Conservation (phyloP, 2,113 vertebrate species). For the Pomatostomus ruficeps region DNA sequence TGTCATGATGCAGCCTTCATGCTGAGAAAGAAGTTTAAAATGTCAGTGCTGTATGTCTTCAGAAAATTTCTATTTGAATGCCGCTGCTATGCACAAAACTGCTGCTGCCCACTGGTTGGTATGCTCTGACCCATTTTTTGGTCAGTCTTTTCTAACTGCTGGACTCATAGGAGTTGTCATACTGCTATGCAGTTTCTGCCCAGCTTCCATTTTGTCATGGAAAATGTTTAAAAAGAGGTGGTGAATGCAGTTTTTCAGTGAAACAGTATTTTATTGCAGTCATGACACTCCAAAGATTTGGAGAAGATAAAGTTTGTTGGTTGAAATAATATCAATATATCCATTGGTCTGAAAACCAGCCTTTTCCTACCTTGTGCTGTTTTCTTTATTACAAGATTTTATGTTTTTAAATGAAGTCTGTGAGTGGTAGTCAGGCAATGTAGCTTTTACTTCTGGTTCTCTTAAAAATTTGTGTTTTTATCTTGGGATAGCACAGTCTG, state of each 20-base stretch:
- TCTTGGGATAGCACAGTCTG: background rate
- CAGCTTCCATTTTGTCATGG: background rate
- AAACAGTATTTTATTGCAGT: background rate
- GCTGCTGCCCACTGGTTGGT: background rate
- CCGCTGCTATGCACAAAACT: background rate
- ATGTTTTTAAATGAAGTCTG: background rate
- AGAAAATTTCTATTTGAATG: background rate
- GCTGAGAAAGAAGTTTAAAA: slow-evolving; percentile 17
- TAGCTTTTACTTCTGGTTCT: background rate
- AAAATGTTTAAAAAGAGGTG: background rate
- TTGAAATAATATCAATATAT: background rate
- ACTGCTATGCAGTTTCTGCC: background rate
- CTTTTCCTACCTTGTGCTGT: background rate
- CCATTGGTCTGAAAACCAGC: background rate
- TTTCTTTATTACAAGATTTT: background rate
- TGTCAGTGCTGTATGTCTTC: background rate
- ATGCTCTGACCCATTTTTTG: background rate
- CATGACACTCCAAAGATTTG: background rate
- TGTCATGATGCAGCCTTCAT: background rate
- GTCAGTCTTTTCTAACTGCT: background rate
- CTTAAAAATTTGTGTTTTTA: background rate
- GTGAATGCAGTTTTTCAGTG: background rate
- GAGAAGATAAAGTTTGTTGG: background rate
- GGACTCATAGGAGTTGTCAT: background rate
- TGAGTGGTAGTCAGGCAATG: background rate